Percentiles rank a stretch among this genome's conserved stretches.
These are phyloP conservation scores for Nesogale talazaci DNA, from an alignment of 2,113 vertebrate species.

Conservation along the genomic window DNA sequence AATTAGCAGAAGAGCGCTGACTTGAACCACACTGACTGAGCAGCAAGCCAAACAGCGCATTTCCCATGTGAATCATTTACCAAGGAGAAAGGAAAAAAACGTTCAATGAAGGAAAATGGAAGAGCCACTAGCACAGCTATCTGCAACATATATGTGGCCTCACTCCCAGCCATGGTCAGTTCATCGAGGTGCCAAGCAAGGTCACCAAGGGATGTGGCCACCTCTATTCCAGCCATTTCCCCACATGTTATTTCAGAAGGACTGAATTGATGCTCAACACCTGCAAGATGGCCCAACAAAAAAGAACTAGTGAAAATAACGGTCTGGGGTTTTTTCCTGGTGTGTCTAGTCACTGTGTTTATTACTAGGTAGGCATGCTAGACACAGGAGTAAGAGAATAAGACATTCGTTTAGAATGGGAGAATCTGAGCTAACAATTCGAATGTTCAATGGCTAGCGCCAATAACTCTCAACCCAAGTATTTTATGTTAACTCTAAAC, in stretches of 20 bases:
- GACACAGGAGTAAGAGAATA: too few species aligned
- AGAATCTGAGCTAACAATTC: too few species aligned
- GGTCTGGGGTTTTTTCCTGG: too few species aligned
- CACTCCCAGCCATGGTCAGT: too few species aligned
- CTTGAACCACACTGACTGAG: conserved; percentile 14
- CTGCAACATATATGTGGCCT: too few species aligned
- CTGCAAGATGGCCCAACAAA: background rate
- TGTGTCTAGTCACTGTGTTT: too few species aligned
- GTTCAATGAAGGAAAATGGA: background rate
- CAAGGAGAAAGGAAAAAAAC: background rate
- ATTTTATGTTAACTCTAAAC: conserved; percentile 8
- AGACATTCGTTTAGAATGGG: too few species aligned
- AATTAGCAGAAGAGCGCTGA: conserved; percentile 74
- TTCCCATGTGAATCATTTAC: background rate
- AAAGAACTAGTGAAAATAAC: background rate
- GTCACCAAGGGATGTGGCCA: too few species aligned
- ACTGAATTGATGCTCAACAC: background rate
- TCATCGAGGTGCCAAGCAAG: too few species aligned
- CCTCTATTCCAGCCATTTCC: too few species aligned
- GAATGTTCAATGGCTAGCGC: too few species aligned
- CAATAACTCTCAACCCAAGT: background rate
- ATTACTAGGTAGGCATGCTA: too few species aligned
- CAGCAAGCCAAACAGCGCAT: background rate
- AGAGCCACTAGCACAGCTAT: background rate
- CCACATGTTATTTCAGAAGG: background rate